These are phyloP conservation scores for Carpatolechia fugitivella DNA, from an alignment of 2,888 invertebrate genomes.

Conservation along the genomic window DNA sequence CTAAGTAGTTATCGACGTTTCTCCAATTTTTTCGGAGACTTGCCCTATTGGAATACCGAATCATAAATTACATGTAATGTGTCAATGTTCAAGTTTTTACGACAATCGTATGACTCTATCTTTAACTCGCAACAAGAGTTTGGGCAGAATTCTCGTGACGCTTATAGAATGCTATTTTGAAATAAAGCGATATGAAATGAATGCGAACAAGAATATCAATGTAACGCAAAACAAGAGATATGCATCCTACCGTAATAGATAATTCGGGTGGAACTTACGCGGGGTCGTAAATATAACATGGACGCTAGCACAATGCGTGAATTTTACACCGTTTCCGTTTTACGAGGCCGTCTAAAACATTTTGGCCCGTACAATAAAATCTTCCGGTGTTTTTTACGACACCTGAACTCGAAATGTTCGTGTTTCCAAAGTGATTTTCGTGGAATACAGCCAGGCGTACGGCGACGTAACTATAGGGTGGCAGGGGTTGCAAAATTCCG, in stretches of 20 bases:
- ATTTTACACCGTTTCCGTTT: slow-evolving; percentile 71
- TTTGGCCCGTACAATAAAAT: slow-evolving; percentile 66
- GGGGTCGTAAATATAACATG: slow-evolving; percentile 32
- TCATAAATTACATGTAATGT: slow-evolving; percentile 31
- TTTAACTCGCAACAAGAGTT: background rate
- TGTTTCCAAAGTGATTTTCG: slow-evolving; percentile 60
- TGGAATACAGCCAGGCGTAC: slow-evolving; percentile 24
- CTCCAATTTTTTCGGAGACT: slow-evolving; percentile 12
- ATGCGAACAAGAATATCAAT: slow-evolving; percentile 15
- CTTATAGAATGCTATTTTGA: background rate
- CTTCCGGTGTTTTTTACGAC: slow-evolving; percentile 62
- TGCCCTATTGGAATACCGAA: slow-evolving; percentile 25
- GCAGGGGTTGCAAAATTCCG: no score
- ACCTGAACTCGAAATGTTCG: slow-evolving; percentile 53
- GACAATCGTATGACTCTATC: background rate
- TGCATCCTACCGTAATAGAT: slow-evolving; percentile 40
- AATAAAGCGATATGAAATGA: background rate
- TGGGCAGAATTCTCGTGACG: background rate
- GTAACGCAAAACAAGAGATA: slow-evolving; percentile 25
- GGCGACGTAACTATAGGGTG: no score
- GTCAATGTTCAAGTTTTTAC: slow-evolving; percentile 16
- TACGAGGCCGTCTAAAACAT: slow-evolving; percentile 68
- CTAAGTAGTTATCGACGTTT: slow-evolving; percentile 31
- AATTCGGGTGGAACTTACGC: slow-evolving; percentile 38
- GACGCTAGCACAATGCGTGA: slow-evolving; percentile 59